Evolutionary conservation across 2,888 invertebrate genomes (phyloP), one percentile per base, ranked within the genome.

Genomic region (Lutraria lutraria): DNA sequence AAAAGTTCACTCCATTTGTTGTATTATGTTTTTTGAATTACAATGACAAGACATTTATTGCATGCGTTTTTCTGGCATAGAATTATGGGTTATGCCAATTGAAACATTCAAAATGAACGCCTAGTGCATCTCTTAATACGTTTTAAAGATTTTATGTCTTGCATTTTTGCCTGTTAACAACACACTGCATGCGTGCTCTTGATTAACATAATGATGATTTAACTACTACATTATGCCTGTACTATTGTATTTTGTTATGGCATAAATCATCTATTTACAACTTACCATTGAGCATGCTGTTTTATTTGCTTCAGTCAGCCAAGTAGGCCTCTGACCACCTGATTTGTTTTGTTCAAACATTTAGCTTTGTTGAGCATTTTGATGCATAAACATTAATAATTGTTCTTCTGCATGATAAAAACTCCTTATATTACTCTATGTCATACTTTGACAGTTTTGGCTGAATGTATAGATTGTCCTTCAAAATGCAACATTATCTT

Each of bases 41-140:
- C 25, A 68, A 68, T n/a, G 10, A 68, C 63, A 8, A 68, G 63
- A 25, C n/a, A 68, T 68, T 25, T 21, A 25, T 25, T 25, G 25
- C 13, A 68, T 68, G 63, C 63, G 25, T 68, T 25, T 68, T 25
- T 6, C 25, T 68, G 6, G 25, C 13, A 25, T 68, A 34, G 76
- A 31, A 76, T 76, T 76, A 31, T 76, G 76, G 34, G 31, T 34
- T 16, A 34, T 76, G 76, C 76, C 76, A 34, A 76, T 19, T 31
- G 76, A 19, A 34, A 16, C 76, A 19, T 76, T 31, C 31, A 13
- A 76, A 34, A 31, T 76, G 76, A 19, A 76, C 19, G 29, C 34
- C 31, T n/a, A 8, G 25, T 25, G 63, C 63, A 68, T 16, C 56
- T 56, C 43, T 2, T 15, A 56, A 56, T 56, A 56, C 19, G 12